Evolutionary conservation across 37 sponge, comb jelly and placozoan species (phyloP).

Genomic region (Lycopodina hypogea): DNA sequence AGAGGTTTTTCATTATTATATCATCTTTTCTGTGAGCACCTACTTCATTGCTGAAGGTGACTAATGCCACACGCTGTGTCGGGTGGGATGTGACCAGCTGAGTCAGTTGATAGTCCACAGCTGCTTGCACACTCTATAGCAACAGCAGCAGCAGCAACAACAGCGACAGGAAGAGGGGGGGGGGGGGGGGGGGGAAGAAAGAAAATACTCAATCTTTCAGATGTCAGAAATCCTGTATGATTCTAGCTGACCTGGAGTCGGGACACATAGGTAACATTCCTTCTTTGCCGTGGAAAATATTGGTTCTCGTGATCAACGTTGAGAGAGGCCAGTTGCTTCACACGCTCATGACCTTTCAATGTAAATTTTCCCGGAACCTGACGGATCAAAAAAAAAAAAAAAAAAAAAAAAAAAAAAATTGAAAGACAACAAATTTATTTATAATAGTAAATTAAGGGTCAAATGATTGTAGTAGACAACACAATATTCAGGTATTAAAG

Average conservation of each 20-base stretch:
- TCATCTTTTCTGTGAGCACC: too few relatives aligned
- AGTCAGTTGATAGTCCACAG: constrained; percentile 77
- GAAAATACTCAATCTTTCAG: neutral
- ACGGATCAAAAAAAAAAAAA: neutral
- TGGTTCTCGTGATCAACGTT: constrained; percentile 47
- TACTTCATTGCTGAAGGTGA: constrained; percentile 87
- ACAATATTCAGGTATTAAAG: too few relatives aligned
- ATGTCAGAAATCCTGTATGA: neutral
- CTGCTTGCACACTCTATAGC: constrained; percentile 77
- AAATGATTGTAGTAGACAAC: too few relatives aligned
- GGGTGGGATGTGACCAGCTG: constrained; percentile 50
- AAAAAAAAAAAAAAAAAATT: too few relatives aligned
- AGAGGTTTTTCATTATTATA: neutral
- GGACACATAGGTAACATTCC: constrained; percentile 76
- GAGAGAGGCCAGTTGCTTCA: constrained; percentile 13
- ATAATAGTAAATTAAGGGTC: too few relatives aligned
- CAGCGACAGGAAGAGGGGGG: too few relatives aligned
- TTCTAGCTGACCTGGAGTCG: constrained; percentile 56
- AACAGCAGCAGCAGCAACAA: neutral
- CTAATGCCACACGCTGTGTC: constrained; percentile 51
- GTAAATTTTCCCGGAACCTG: constrained; percentile 71
- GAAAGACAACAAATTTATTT: too few relatives aligned
- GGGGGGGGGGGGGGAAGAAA: neutral
- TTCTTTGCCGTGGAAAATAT: constrained; percentile 48
- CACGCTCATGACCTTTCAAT: constrained; percentile 54